These are phyloP conservation scores for Setipinna tenuifilis DNA, from an alignment of 2,797 vertebrate genomes.

Conservation along the genomic window DNA sequence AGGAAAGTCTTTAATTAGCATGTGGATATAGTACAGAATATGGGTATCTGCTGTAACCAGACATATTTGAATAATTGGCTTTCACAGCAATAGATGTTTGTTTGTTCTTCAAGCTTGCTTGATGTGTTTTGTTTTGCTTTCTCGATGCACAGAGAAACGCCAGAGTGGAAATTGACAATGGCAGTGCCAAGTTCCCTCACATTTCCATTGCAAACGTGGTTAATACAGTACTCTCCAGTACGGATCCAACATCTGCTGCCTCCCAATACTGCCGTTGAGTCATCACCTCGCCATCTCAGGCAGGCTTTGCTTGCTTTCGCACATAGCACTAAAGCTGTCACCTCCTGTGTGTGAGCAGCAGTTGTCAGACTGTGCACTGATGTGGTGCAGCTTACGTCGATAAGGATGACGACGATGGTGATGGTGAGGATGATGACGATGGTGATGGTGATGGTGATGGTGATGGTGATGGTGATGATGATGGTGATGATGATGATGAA, in stretches of 20 bases:
- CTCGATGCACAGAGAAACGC: background rate
- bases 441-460: too few species aligned
- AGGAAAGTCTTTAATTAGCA: too few species aligned
- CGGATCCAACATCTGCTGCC: constrained; percentile 34
- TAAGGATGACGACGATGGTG: background rate
- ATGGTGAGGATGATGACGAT: too few species aligned
- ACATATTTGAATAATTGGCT: background rate
- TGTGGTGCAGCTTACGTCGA: background rate
- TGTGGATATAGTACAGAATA: background rate
- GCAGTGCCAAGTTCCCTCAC: background rate
- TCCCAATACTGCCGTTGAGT: constrained; percentile 22
- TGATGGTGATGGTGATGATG: too few species aligned
- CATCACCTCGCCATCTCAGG: constrained; percentile 23
- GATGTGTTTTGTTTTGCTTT: background rate
- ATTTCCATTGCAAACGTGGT: constrained; percentile 12
- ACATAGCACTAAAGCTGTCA: constrained; percentile 22
- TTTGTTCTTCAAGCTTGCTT: background rate
- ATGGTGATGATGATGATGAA: too few species aligned
- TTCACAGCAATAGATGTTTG: background rate
- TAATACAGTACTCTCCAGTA: constrained; percentile 7
- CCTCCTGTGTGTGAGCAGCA: constrained; percentile 25
- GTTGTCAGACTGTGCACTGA: background rate
- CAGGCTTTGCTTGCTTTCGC: background rate
- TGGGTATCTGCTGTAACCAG: background rate
- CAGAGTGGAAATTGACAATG: background rate